phyloP scores from a whole-genome alignment of 1,140 invertebrate species.

The Lethrus apterus region DNA sequence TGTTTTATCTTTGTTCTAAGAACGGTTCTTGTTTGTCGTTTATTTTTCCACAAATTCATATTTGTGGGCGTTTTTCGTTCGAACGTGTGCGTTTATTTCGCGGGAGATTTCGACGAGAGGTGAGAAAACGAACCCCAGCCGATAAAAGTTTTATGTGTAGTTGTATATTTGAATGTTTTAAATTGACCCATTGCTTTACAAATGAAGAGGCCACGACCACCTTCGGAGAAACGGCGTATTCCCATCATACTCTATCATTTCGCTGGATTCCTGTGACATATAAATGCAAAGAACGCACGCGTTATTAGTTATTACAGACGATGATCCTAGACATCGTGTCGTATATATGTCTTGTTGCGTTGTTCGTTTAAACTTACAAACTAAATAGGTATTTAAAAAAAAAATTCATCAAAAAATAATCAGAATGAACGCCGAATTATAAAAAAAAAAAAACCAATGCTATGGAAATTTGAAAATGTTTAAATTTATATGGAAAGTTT shows the following conservation, averaged over 20 bases:
- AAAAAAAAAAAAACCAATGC: too few relatives aligned
- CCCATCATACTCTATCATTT: conserved; percentile 1
- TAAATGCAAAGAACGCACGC: not conserved
- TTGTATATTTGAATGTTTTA: not conserved
- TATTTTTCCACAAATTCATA: not conserved
- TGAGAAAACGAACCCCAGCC: not conserved
- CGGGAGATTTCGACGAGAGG: conserved; percentile 2
- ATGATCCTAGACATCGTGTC: too few relatives aligned
- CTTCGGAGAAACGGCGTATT: too few relatives aligned
- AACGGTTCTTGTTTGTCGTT: not conserved
- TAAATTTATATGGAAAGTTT: too few relatives aligned
- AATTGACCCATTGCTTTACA: not conserved
- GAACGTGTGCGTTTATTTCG: not conserved
- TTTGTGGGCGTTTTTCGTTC: not conserved
- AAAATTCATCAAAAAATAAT: too few relatives aligned
- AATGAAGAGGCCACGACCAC: not conserved
- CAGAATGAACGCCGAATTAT: too few relatives aligned
- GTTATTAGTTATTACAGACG: not conserved
- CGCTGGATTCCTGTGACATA: not conserved
- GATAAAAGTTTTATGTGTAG: not conserved
- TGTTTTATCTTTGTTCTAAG: too few relatives aligned
- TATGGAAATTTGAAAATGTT: too few relatives aligned
- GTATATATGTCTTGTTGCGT: too few relatives aligned
- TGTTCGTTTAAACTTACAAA: too few relatives aligned
- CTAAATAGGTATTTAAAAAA: too few relatives aligned